phyloP scores from a whole-genome alignment of 2,797 vertebrate species.

The Muraenolepis orangiensis region DNA sequence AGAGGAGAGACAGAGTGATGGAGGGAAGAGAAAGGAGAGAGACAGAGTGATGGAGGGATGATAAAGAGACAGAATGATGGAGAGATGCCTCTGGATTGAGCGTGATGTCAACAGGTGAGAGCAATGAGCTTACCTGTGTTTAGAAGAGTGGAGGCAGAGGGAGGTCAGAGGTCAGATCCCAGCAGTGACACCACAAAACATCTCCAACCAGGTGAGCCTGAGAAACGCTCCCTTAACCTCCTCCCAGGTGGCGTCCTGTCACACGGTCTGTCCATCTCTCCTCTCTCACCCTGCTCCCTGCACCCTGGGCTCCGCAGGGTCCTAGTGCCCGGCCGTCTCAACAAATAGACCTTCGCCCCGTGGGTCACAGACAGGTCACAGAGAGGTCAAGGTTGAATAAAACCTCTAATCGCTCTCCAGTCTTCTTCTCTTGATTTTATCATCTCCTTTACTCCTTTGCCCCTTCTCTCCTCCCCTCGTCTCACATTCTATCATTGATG shows the following conservation, averaged over 20 bases:
- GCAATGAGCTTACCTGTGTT: background rate
- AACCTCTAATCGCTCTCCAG: background rate
- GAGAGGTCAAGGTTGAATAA: background rate
- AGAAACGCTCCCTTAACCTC: background rate
- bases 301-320: background rate
- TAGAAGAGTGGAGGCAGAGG: background rate
- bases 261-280: background rate
- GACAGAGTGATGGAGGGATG: too few species aligned
- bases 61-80: too few species aligned
- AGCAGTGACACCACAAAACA: background rate
- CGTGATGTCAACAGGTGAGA: background rate
- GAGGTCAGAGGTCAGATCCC: background rate
- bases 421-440: too few species aligned
- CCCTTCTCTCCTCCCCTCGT: background rate
- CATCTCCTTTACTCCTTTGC: too few species aligned
- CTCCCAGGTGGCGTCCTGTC: background rate
- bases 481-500: background rate
- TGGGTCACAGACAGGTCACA: background rate
- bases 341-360: background rate
- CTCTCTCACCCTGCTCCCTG: background rate
- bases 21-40: too few species aligned
- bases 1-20: too few species aligned
- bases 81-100: background rate
- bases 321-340: background rate
- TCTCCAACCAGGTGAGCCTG: background rate